phyloP scores from a whole-genome alignment of 2,888 invertebrate species.

The Protodeltote pygarga region DNA sequence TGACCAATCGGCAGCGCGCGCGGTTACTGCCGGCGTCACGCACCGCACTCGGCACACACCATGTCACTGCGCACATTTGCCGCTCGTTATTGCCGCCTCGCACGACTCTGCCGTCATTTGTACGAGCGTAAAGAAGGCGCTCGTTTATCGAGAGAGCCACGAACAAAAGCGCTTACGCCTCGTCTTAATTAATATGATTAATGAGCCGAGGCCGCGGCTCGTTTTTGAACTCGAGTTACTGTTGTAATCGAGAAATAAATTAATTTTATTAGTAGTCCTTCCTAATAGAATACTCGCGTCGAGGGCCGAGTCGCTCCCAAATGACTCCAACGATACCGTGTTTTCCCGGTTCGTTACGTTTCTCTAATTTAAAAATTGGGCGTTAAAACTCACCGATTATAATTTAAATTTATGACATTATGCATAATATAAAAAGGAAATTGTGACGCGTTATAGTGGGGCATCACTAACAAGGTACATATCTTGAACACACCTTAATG shows the following conservation, averaged over 20 bases:
- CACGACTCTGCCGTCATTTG: constrained; percentile 66
- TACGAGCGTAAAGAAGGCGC: constrained; percentile 62
- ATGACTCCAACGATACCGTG: constrained; percentile 57
- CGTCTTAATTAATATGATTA: constrained; percentile 87
- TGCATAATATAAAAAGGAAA: constrained; percentile 74
- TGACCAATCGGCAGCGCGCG: constrained; percentile 57
- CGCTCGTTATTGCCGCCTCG: constrained; percentile 59
- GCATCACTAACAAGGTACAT: constrained; percentile 72
- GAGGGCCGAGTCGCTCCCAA: constrained; percentile 63
- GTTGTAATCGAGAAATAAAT: constrained; percentile 86
- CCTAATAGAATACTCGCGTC: constrained; percentile 78
- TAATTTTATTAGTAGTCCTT: constrained; percentile 84
- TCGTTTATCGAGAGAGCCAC: constrained; percentile 75
- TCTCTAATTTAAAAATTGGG: constrained; percentile 82
- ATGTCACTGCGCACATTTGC: constrained; percentile 50
- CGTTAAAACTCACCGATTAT: constrained; percentile 82
- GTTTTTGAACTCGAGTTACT: constrained; percentile 81
- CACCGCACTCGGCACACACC: constrained; percentile 29
- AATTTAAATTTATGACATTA: constrained; percentile 80
- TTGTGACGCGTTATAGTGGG: constrained; percentile 67
- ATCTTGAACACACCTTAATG: constrained; percentile 57
- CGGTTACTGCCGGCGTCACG: constrained; percentile 47
- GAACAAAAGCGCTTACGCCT: constrained; percentile 82
- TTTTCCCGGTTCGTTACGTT: constrained; percentile 75
- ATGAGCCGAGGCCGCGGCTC: constrained; percentile 77